Conservation (phyloP, 2,888 invertebrate genomes). For the Encarsia formosa region DNA sequence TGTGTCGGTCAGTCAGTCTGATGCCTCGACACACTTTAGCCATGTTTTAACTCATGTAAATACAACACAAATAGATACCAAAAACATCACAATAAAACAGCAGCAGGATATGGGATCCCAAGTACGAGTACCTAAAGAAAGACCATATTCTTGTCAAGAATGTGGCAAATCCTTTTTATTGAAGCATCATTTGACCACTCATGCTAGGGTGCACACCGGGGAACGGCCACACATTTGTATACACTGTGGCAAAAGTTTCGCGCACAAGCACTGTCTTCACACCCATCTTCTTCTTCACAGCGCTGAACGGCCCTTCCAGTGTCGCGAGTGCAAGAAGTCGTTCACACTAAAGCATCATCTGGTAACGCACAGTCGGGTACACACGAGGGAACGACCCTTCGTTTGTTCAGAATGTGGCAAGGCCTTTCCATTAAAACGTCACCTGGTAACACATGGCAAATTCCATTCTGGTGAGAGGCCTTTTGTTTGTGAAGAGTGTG, state of each 20-base stretch:
- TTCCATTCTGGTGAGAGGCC: slow-evolving; percentile 83
- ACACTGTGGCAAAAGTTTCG: slow-evolving; percentile 77
- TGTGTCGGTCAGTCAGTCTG: slow-evolving; percentile 44
- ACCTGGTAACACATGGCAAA: slow-evolving; percentile 80
- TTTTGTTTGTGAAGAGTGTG: slow-evolving; percentile 83
- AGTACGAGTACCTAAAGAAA: slow-evolving; percentile 61
- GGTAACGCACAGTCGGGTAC: slow-evolving; percentile 73
- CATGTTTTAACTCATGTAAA: slow-evolving; percentile 48
- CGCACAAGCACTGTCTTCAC: slow-evolving; percentile 78
- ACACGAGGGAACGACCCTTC: slow-evolving; percentile 77
- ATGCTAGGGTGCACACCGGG: slow-evolving; percentile 77
- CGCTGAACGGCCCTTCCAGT: slow-evolving; percentile 76
- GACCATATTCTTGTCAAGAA: slow-evolving; percentile 78
- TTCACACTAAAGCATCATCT: slow-evolving; percentile 82
- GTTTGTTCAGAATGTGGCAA: slow-evolving; percentile 79
- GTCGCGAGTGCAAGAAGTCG: slow-evolving; percentile 81
- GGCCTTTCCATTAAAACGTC: slow-evolving; percentile 76
- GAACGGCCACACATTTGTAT: slow-evolving; percentile 74
- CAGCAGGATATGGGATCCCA: slow-evolving; percentile 59
- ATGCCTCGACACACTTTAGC: slow-evolving; percentile 44
- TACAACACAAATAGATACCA: slow-evolving; percentile 55
- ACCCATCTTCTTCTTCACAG: slow-evolving; percentile 78
- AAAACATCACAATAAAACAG: slow-evolving; percentile 54
- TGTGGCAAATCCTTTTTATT: slow-evolving; percentile 80
- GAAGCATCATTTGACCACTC: slow-evolving; percentile 80